Evolutionary conservation across 2,888 invertebrate species (phyloP), one percentile per base, ranked within the genome.

Genomic region (Rapana venosa): DNA sequence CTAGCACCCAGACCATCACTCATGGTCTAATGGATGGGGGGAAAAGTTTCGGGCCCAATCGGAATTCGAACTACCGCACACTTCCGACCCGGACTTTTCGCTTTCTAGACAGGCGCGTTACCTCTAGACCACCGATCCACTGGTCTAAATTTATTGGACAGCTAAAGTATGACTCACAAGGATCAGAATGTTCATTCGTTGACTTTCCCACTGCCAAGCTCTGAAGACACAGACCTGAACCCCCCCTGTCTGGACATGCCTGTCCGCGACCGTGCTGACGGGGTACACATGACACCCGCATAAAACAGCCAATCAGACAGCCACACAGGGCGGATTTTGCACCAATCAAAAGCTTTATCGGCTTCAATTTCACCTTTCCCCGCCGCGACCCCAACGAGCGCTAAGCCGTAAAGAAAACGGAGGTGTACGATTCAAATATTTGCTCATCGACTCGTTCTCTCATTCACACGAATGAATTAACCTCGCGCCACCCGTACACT

Each of bases 401-500:
- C 15, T 87, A 87, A 87, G 36, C 87, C 87, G 87, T 36, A 87
- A 74, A 74, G 87, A 87, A 87, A 87, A 87, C 87, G 26, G 4
- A 22, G 32, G 26, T 74, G 36, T 47, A 87, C 36, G 74, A 58
- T 74, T 87, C 87, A 87, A 87, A 87, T 87, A 87, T 87, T 87
- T 87, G 74, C 47, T 35, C 36, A 70, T n/a, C 58, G 36, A 87
- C 61, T 87, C n/a, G 36, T 36, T 30, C 74, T 61, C 74, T 87
- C 74, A 58, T 87, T 87, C 87, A 87, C 87, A 35, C 70, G 87
- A n/a, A 74, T 87, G 70, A 87, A 87, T 87, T 87, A 86, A 87
- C 70, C 70, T 87, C 22, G 8, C 70, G 87, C 74, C 87, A 70
- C 87, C 74, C 87, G 70, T 58, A 32, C 47, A 61, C 30, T 30